These are phyloP conservation scores for Danaus plexippus DNA, from an alignment of 1,140 invertebrate species.

Conservation along the genomic window DNA sequence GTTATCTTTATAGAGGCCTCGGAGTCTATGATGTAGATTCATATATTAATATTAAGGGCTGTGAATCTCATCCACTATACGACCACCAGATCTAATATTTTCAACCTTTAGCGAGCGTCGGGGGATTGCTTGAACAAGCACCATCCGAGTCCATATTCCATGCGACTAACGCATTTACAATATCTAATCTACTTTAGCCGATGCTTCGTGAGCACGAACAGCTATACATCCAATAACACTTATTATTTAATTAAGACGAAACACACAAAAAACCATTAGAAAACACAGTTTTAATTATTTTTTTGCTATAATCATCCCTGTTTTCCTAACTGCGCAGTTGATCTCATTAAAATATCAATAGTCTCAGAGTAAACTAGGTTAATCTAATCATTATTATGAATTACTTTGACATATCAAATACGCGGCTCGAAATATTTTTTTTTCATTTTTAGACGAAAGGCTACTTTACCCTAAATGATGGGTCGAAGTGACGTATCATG, in stretches of 20 bases:
- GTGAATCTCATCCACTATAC: not conserved
- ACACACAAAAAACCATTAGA: slow-evolving; percentile 43
- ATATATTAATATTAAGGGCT: no score
- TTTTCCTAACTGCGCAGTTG: slow-evolving; percentile 68
- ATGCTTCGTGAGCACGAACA: slow-evolving; percentile 49
- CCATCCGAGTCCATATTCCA: slow-evolving; percentile 28
- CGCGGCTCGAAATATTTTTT: slow-evolving; percentile 69
- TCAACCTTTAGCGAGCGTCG: slow-evolving; percentile 63
- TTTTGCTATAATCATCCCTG: slow-evolving; percentile 64
- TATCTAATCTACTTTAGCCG: slow-evolving; percentile 55
- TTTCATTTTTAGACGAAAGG: slow-evolving; percentile 52
- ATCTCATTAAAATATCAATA: slow-evolving; percentile 58
- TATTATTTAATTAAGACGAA: slow-evolving; percentile 58
- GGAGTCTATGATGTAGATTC: no score
- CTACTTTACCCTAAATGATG: slow-evolving; percentile 64
- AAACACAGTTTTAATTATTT: slow-evolving; percentile 45
- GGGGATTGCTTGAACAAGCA: slow-evolving; percentile 30
- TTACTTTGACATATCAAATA: slow-evolving; percentile 71
- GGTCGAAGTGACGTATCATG: slow-evolving; percentile 50
- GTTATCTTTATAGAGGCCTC: no score
- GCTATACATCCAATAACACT: slow-evolving; percentile 65
- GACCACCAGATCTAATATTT: slow-evolving; percentile 30
- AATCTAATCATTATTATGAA: slow-evolving; percentile 66
- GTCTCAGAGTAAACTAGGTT: slow-evolving; percentile 64
- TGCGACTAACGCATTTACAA: slow-evolving; percentile 37